Evolutionary conservation across 1,140 invertebrate species (phyloP).

Genomic region (Drosophila willistoni): DNA sequence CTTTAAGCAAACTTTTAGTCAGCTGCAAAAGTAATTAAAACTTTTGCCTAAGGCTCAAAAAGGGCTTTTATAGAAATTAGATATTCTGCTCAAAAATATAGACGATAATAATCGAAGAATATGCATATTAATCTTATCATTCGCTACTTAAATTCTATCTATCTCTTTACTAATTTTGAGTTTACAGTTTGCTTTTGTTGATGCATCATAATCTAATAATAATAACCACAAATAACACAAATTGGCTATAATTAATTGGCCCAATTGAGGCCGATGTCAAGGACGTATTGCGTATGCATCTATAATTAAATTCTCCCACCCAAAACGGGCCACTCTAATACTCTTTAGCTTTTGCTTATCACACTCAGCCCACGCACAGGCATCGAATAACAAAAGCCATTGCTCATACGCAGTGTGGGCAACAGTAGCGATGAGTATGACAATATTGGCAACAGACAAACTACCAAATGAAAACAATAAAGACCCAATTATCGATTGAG

Average conservation of each 20-base stretch:
- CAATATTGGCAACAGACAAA: constrained; percentile 14
- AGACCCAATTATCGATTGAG: constrained; percentile 50
- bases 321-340: not conserved
- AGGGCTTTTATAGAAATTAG: no score
- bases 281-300: constrained; percentile 2
- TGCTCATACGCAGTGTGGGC: constrained; percentile 54
- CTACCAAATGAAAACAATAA: constrained; percentile 35
- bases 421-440: constrained; percentile 25
- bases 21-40: constrained; percentile 25
- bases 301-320: constrained; percentile 13
- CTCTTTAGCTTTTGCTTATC: constrained; percentile 7
- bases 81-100: no score
- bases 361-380: constrained; percentile 19
- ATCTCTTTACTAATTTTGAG: not conserved
- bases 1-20: constrained; percentile 26
- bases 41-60: constrained; percentile 13
- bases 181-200: not conserved
- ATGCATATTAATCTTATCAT: no score
- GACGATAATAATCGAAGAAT: no score
- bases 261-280: constrained; percentile 13
- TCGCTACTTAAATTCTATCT: no score
- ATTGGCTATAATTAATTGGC: constrained; percentile 10
- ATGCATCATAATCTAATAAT: constrained; percentile 5
- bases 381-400: constrained; percentile 21
- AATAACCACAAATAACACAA: not conserved